Conservation (phyloP, 2,113 vertebrate species). For the Pachyramphus minor region DNA sequence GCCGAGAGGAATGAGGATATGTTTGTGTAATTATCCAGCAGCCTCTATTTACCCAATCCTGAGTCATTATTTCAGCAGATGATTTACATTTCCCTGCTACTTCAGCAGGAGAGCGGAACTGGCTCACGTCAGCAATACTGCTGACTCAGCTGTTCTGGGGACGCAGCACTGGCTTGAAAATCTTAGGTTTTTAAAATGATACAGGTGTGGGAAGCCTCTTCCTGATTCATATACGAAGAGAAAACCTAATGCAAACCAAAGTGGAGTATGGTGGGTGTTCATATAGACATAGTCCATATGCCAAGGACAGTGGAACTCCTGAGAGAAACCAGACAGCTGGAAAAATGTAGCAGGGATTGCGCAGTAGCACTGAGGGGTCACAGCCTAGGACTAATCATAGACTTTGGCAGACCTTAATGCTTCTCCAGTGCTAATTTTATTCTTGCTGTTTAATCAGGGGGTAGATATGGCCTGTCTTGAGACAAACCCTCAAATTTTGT, state of each 20-base stretch:
- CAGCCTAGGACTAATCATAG: not conserved
- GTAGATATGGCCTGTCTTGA: not conserved
- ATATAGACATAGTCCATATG: not conserved
- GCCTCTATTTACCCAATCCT: not conserved
- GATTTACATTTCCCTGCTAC: not conserved
- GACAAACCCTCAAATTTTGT: not conserved
- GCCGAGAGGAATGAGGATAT: not conserved
- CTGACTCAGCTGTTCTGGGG: not conserved
- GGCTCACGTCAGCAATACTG: not conserved
- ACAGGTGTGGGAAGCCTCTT: not conserved
- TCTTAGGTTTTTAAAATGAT: not conserved
- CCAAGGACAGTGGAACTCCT: not conserved
- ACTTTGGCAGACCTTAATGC: not conserved
- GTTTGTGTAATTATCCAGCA: not conserved
- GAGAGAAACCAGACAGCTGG: not conserved
- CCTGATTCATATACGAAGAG: not conserved
- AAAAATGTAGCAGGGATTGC: not conserved
- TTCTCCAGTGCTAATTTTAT: not conserved
- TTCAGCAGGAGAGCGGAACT: not conserved
- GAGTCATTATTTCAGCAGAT: not conserved
- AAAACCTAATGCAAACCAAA: not conserved
- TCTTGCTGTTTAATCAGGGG: not conserved
- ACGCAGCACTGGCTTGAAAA: not conserved
- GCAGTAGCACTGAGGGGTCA: not conserved
- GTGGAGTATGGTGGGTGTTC: not conserved